Base-by-base conservation (phyloP, 2,113 vertebrate species). In the Zosterops pallidus region DNA sequence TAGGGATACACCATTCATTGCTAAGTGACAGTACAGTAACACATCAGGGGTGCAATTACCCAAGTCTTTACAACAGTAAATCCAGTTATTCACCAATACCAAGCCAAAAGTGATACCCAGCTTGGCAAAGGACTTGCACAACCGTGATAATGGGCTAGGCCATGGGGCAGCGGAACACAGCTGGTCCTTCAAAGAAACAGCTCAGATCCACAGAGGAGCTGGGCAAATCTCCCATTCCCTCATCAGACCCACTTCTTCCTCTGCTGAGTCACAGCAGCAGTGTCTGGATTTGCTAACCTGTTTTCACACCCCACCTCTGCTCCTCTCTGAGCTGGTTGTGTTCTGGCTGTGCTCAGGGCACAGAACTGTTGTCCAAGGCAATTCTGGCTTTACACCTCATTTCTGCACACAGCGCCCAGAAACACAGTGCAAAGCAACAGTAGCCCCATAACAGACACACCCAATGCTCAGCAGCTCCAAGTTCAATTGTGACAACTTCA, bases 221-320 rank as follows among this genome's bases (percentile, higher is more conserved):
- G 29, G 20, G 15, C 0, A 1, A 84, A 64, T 20, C 16, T 39
- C 55, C 46, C 31, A 5, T 31, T 68, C 19, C 12, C 47, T 35
- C 31, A 29, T 15, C 9, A 2, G 39, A 69, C 9, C 12, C 55
- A 62, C 9, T 14, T n/a, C 75, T 70, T 49, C 37, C 55, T 39
- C 11, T 37, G 9, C 56, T 3, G 2, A 88, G 22, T 39, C 0
- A 0, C 3, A 1, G 62, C 83, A 65, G 47, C 37, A 3, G 9
- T 25, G 21, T 10, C 69, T 62, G 55, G 49, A 77, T 81, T 44
- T 74, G 33, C 49, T 35, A 60, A 68, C 23, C 49, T 4, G 1
- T 17, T 60, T 55, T 50, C 47, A 53, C 39, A 67, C 4, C 7
- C 28, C 42, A 67, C 31, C 25, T 70, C 69, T 57, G 60, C 65